Evolutionary conservation across 2,797 vertebrate species (phyloP).

Genomic region (Phalanger gymnotis): DNA sequence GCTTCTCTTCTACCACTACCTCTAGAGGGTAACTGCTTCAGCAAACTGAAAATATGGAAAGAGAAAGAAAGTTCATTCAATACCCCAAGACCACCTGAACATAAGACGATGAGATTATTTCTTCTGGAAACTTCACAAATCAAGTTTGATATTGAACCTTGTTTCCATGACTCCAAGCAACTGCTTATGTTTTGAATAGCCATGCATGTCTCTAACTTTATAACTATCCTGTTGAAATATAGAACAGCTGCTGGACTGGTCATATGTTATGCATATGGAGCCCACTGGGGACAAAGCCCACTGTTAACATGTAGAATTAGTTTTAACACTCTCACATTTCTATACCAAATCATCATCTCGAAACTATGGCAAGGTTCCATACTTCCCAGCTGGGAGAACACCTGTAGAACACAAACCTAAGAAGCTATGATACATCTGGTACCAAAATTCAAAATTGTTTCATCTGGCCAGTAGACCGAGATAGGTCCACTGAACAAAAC

Average conservation of each 20-base stretch:
- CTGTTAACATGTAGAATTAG: slow-evolving; percentile 84
- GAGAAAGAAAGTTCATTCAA: slow-evolving; percentile 79
- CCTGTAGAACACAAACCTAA: slow-evolving; percentile 83
- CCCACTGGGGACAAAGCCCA: slow-evolving; percentile 84
- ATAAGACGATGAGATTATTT: slow-evolving; percentile 82
- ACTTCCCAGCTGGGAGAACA: slow-evolving; percentile 86
- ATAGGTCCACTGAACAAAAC: slow-evolving; percentile 77
- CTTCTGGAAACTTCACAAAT: slow-evolving; percentile 81
- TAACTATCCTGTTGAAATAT: slow-evolving; percentile 84
- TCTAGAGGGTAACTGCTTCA: slow-evolving; percentile 28
- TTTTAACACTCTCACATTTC: slow-evolving; percentile 87
- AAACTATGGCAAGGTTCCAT: slow-evolving; percentile 83
- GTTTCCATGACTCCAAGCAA: slow-evolving; percentile 81
- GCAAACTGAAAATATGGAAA: slow-evolving; percentile 76
- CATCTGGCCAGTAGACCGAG: slow-evolving; percentile 84
- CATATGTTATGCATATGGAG: slow-evolving; percentile 82
- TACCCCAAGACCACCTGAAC: slow-evolving; percentile 81
- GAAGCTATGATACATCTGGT: slow-evolving; percentile 84
- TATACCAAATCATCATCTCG: slow-evolving; percentile 84
- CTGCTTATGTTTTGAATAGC: slow-evolving; percentile 84
- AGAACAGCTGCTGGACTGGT: slow-evolving; percentile 85
- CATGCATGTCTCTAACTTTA: slow-evolving; percentile 83
- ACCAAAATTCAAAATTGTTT: slow-evolving; percentile 78
- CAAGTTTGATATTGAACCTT: slow-evolving; percentile 83
- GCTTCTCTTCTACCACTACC: background rate